Evolutionary conservation across 2,113 vertebrate genomes (phyloP).

Genomic region (Pelvicachromis taeniatus): DNA sequence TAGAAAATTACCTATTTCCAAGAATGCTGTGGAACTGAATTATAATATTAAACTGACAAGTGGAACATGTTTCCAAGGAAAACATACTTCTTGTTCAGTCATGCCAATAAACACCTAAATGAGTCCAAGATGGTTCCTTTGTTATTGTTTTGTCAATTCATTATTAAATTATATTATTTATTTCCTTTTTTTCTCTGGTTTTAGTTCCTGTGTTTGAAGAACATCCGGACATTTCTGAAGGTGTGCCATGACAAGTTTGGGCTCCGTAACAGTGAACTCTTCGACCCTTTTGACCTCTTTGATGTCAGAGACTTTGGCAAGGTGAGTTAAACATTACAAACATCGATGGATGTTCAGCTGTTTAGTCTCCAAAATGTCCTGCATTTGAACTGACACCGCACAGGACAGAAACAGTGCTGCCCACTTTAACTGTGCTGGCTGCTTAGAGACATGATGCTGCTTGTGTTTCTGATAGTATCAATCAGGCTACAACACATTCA

Average conservation of each 20-base stretch:
- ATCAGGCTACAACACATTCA: background rate
- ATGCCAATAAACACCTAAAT: background rate
- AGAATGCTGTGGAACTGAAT: background rate
- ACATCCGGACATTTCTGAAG: slow-evolving; percentile 95
- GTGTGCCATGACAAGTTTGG: slow-evolving; percentile 96
- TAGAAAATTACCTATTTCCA: slow-evolving; percentile 54
- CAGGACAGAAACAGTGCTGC: background rate
- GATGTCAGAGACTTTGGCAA: slow-evolving; percentile 98
- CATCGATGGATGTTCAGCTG: background rate
- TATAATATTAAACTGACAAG: background rate
- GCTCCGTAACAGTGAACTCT: slow-evolving; percentile 91
- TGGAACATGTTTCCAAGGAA: background rate
- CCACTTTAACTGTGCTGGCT: background rate
- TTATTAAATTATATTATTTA: background rate
- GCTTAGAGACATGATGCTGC: background rate
- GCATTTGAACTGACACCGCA: background rate
- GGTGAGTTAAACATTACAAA: slow-evolving; percentile 75
- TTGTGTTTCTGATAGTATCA: background rate
- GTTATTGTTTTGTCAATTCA: background rate
- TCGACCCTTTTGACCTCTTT: slow-evolving; percentile 97
- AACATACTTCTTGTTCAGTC: background rate
- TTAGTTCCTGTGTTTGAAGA: slow-evolving; percentile 96
- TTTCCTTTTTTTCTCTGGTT: background rate
- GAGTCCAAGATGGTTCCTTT: background rate
- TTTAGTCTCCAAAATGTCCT: background rate